Evolutionary conservation across 2,113 vertebrate species (phyloP).

Genomic region (Muntiacus muntjak): DNA sequence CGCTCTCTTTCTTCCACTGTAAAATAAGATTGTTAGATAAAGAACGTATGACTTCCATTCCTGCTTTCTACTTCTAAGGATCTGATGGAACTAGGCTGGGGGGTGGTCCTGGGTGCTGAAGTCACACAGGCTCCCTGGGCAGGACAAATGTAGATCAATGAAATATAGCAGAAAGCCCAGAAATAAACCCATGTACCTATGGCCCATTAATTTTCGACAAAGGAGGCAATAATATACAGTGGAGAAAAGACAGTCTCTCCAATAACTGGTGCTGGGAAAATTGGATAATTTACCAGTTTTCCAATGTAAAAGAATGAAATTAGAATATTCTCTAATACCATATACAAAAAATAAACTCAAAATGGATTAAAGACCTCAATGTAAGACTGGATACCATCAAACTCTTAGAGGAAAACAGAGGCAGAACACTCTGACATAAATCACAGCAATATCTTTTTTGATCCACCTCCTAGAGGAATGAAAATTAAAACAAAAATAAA

Average conservation of each 20-base stretch:
- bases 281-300: background rate
- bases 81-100: background rate
- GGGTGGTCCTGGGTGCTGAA: background rate
- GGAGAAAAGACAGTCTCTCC: background rate
- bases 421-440: background rate
- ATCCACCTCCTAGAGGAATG: background rate
- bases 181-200: background rate
- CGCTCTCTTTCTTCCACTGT: background rate
- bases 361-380: background rate
- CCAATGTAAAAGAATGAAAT: background rate
- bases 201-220: background rate
- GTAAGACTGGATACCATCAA: background rate
- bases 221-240: background rate
- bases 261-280: background rate
- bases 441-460: background rate
- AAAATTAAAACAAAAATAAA: background rate
- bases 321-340: background rate
- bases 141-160: background rate
- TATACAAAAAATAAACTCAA: background rate
- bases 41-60: background rate
- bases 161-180: background rate
- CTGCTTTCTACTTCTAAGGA: background rate
- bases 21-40: background rate
- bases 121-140: background rate
- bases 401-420: background rate